Conservation (phyloP, 1,140 invertebrate species). For the Trichonephila clavipes region DNA sequence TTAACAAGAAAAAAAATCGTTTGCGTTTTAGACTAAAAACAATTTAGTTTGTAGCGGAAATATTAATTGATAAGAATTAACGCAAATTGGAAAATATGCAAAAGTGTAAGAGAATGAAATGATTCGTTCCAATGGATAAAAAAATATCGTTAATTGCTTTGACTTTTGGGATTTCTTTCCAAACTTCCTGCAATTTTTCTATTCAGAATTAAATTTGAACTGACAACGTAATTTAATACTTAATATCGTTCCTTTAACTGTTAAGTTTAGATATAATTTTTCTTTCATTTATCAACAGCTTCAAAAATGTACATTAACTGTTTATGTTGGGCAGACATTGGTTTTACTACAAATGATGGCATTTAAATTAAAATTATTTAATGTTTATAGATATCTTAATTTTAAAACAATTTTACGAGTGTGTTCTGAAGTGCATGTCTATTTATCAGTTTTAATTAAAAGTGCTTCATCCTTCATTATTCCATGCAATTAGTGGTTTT, state of each 20-base stretch:
- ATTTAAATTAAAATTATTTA: too few relatives aligned
- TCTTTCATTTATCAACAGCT: too few relatives aligned
- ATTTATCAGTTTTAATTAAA: too few relatives aligned
- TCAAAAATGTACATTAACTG: too few relatives aligned
- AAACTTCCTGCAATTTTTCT: not conserved
- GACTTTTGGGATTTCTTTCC: not conserved
- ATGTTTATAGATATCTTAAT: too few relatives aligned
- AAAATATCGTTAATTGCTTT: not conserved
- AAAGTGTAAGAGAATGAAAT: not conserved
- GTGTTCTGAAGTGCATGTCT: too few relatives aligned
- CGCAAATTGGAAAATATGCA: not conserved
- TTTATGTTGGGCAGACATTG: too few relatives aligned
- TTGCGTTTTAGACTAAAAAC: not conserved
- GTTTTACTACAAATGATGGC: too few relatives aligned
- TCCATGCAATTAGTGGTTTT: too few relatives aligned
- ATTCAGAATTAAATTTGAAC: not conserved
- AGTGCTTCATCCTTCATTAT: too few relatives aligned
- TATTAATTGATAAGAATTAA: not conserved
- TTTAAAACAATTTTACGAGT: too few relatives aligned
- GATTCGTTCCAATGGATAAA: not conserved
- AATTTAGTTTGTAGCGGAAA: not conserved
- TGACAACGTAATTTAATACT: not conserved
- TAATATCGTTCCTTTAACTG: not conserved
- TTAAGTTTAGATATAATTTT: too few relatives aligned
- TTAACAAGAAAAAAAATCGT: not conserved